Percentiles rank a stretch among this genome's conserved stretches.
Evolutionary conservation across 1,140 invertebrate genomes (phyloP).

Genomic region (Muscidifurax raptorellus): DNA sequence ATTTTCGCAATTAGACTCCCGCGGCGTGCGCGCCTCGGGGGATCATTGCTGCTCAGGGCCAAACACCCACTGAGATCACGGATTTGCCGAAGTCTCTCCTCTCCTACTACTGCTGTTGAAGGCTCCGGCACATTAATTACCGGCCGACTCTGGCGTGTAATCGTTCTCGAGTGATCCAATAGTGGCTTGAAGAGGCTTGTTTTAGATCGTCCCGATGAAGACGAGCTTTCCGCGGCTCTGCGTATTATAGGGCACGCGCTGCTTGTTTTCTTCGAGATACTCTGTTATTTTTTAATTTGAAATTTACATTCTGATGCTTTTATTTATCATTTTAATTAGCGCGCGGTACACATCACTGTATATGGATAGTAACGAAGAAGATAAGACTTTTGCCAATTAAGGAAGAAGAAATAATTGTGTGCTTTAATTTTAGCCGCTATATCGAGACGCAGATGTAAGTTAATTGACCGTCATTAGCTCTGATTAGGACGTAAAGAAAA

Average conservation of each 20-base stretch:
- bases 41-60: not conserved
- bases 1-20: constrained; percentile 32
- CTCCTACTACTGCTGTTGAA: not conserved
- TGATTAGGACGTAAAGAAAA: constrained; percentile 6
- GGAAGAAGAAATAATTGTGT: not conserved
- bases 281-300: not conserved
- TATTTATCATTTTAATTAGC: not conserved
- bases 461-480: not conserved
- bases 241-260: too few relatives aligned
- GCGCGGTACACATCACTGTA: not conserved
- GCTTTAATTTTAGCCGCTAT: not conserved
- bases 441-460: not conserved
- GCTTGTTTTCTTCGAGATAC: not conserved
- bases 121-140: constrained; percentile 5
- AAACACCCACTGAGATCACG: not conserved
- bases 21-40: not conserved
- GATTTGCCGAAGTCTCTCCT: not conserved
- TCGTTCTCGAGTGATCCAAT: constrained; percentile 1
- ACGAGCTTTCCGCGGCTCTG: not conserved
- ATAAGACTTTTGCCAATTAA: not conserved
- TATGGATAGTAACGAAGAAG: not conserved
- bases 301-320: not conserved
- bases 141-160: constrained; percentile 1
- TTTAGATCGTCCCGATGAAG: not conserved
- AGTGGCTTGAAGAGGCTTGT: not conserved